Evolutionary conservation across 2,113 vertebrate genomes (phyloP).

Genomic region (Prinia subflava): DNA sequence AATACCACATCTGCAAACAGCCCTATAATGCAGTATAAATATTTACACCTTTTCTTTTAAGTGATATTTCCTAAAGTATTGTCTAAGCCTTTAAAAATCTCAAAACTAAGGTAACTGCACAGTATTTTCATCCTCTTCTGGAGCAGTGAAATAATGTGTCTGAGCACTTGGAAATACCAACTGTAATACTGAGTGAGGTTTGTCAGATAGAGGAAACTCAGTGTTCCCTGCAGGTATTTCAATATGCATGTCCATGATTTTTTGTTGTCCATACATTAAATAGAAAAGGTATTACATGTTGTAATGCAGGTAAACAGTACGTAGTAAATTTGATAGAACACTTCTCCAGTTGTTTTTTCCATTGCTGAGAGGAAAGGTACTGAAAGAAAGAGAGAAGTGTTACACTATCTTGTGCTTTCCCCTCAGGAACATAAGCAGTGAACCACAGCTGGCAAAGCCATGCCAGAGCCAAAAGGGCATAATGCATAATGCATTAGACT

Average conservation of each 20-base stretch:
- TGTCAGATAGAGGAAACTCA: background rate
- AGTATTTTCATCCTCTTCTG: background rate
- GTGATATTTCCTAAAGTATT: background rate
- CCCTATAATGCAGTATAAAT: background rate
- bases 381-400: background rate
- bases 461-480: conserved; percentile 16
- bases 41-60: background rate
- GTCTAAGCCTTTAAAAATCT: background rate
- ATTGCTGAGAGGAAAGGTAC: background rate
- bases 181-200: background rate
- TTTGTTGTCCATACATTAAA: background rate
- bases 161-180: background rate
- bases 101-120: background rate
- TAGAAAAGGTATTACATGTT: background rate
- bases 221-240: background rate
- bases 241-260: background rate
- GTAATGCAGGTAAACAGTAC: background rate
- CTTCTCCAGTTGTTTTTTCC: background rate
- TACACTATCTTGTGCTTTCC: background rate
- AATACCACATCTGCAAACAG: background rate
- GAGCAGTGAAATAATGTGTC: background rate
- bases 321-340: background rate
- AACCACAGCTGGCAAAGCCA: conserved; percentile 35
- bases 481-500: conserved; percentile 35
- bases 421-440: background rate